Conservation (phyloP, 1,140 invertebrate species). For the Aphelinus atriplicis region DNA sequence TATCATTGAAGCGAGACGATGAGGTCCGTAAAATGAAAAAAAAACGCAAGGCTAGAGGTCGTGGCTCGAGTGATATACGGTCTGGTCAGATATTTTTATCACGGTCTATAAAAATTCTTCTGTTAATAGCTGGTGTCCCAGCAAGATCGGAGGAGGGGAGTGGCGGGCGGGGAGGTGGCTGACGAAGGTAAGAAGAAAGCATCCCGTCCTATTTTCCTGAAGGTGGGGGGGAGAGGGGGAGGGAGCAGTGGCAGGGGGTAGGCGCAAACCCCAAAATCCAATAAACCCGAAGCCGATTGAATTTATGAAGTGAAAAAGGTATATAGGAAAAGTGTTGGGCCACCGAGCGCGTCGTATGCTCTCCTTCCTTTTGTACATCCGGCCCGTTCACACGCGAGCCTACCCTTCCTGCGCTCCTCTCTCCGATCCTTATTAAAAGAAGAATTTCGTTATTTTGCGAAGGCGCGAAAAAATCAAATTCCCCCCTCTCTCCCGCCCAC, state of each 20-base stretch:
- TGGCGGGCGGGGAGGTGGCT: not conserved
- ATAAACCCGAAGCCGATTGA: conserved; percentile 63
- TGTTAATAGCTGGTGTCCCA: conserved; percentile 52
- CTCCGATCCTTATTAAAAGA: conserved; percentile 28
- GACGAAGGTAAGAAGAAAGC: conserved; percentile 25
- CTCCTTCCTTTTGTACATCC: not conserved
- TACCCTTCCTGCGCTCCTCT: not conserved
- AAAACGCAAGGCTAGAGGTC: conserved; percentile 28
- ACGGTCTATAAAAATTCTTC: conserved; percentile 60
- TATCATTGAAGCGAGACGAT: not conserved
- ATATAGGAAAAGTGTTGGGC: conserved; percentile 46
- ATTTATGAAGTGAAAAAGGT: conserved; percentile 63
- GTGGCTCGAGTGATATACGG: conserved; percentile 43
- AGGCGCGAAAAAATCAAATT: conserved; percentile 29
- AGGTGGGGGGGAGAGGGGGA: not conserved
- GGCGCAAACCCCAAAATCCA: conserved; percentile 54
- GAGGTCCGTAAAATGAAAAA: conserved; percentile 29
- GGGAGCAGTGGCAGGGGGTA: not conserved
- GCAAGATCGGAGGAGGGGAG: conserved; percentile 17
- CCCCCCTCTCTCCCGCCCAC: too few species aligned
- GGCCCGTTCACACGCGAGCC: not conserved
- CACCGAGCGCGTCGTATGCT: not conserved
- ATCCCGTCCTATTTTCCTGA: not conserved
- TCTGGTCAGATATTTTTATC: conserved; percentile 55
- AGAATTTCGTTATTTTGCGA: conserved; percentile 38